phyloP scores from a whole-genome alignment of 2,797 vertebrate genomes.

The Trachops cirrhosus region DNA sequence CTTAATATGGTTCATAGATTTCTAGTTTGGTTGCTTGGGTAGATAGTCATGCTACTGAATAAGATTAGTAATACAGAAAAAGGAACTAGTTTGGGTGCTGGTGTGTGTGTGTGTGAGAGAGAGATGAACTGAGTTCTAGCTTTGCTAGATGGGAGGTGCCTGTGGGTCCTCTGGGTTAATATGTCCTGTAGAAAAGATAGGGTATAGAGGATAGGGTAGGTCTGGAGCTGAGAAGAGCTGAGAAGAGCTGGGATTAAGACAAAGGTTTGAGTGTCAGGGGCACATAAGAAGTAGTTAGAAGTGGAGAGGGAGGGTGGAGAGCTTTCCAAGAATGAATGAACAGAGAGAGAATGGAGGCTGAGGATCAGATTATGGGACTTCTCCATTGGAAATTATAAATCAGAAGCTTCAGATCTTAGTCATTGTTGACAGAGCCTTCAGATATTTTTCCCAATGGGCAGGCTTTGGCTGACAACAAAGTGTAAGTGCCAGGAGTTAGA shows the following conservation, averaged over 20 bases:
- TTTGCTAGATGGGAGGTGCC: background rate
- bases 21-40: background rate
- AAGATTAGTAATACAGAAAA: background rate
- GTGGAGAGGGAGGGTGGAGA: background rate
- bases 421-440: slow-evolving; percentile 28
- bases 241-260: background rate
- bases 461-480: slow-evolving; percentile 31
- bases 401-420: slow-evolving; percentile 24
- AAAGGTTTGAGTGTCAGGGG: background rate
- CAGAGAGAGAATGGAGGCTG: background rate
- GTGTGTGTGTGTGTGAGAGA: background rate
- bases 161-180: background rate
- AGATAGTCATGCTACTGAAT: background rate
- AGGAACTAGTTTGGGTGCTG: background rate
- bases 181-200: background rate
- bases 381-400: slow-evolving; percentile 34
- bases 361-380: background rate
- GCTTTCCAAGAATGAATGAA: background rate
- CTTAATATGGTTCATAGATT: background rate
- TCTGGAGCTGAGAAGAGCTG: background rate
- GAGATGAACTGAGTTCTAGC: background rate
- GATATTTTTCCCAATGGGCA: slow-evolving; percentile 48
- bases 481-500: slow-evolving; percentile 24
- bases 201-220: background rate
- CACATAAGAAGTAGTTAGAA: background rate